A percentile compares a stretch with the other conserved stretches of the same genome.
Evolutionary conservation across 2,888 invertebrate species (phyloP).

Genomic region (Erebia epiphron): DNA sequence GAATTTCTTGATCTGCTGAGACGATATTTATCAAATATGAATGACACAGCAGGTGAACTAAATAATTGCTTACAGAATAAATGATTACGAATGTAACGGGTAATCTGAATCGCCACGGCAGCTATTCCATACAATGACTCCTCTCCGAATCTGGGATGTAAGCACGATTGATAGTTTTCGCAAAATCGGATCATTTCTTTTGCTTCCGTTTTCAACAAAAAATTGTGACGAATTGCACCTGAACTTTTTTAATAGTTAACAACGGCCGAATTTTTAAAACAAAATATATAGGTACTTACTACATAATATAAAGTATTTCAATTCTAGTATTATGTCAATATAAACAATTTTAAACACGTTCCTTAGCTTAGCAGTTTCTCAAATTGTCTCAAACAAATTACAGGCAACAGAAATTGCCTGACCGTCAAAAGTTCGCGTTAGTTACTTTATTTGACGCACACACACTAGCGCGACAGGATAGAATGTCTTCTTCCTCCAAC

Average conservation of each 20-base stretch:
- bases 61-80: constrained; percentile 53
- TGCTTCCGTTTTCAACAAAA: not conserved
- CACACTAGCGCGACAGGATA: too few relatives aligned
- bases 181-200: constrained; percentile 3
- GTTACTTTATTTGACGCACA: too few relatives aligned
- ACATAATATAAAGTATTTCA: too few relatives aligned
- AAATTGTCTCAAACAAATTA: too few relatives aligned
- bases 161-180: not conserved
- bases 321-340: too few relatives aligned
- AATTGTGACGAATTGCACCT: not conserved
- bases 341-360: too few relatives aligned
- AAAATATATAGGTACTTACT: too few relatives aligned
- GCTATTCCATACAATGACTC: not conserved
- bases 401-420: too few relatives aligned
- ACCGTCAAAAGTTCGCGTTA: too few relatives aligned
- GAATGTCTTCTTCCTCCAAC: too few relatives aligned
- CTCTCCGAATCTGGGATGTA: not conserved
- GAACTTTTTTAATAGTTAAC: not conserved
- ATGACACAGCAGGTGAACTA: constrained; percentile 69
- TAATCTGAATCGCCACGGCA: constrained; percentile 6
- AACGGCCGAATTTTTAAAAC: not conserved
- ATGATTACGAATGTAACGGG: constrained; percentile 41
- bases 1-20: constrained; percentile 59
- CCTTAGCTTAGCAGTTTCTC: too few relatives aligned
- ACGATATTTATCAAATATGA: constrained; percentile 72